Evolutionary conservation across 2,888 invertebrate genomes (phyloP).

Genomic region (Myopa tessellatipennis): DNA sequence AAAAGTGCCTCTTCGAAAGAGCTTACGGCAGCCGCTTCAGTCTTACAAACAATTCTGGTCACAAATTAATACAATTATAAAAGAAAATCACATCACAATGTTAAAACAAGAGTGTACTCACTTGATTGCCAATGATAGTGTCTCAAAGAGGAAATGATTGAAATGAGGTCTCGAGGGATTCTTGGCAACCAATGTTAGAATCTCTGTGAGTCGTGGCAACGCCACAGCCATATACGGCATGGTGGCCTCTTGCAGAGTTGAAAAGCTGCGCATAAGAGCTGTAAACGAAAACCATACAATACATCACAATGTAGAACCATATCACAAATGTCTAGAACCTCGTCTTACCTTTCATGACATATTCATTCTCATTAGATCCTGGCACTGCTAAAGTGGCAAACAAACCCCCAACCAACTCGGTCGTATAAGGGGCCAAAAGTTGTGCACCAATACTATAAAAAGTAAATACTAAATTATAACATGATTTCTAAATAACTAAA

Average conservation of each 20-base stretch:
- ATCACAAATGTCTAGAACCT: background rate
- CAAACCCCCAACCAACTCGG: conserved; percentile 78
- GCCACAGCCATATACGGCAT: conserved; percentile 84
- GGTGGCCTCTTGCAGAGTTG: conserved; percentile 82
- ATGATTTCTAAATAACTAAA: background rate
- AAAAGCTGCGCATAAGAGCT: conserved; percentile 91
- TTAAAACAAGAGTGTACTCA: conserved; percentile 67
- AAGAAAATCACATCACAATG: background rate
- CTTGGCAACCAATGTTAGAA: conserved; percentile 84
- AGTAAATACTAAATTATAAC: background rate
- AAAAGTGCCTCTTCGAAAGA: conserved; percentile 94
- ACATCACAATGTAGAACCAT: conserved; percentile 9
- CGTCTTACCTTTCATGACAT: conserved; percentile 86
- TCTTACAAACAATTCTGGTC: conserved; percentile 84
- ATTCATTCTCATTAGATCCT: conserved; percentile 93
- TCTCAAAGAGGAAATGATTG: conserved; percentile 98
- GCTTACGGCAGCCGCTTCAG: conserved; percentile 81
- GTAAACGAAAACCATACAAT: conserved; percentile 26
- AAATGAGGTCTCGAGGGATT: conserved; percentile 98
- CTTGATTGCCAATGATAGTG: conserved; percentile 89
- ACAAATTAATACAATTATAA: conserved; percentile 18
- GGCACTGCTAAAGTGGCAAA: conserved; percentile 80
- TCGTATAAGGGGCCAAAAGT: conserved; percentile 76
- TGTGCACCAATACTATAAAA: conserved; percentile 71
- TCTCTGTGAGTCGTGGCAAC: conserved; percentile 85